Evolutionary conservation across 2,113 vertebrate species (phyloP), one percentile per base, ranked within the genome.

Genomic region (Camelus bactrianus): DNA sequence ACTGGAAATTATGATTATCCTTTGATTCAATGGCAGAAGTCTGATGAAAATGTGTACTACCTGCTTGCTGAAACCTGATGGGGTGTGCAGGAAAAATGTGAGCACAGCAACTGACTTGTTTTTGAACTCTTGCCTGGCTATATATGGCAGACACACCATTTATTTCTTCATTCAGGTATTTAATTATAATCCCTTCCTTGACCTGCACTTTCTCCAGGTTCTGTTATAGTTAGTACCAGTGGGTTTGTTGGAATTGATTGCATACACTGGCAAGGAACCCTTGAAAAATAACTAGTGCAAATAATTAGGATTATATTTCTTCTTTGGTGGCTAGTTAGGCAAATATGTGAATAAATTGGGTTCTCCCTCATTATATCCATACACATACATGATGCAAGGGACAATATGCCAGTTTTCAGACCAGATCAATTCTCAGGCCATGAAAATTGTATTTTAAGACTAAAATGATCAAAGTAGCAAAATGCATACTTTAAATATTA

Each of bases 271-370:
- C 77, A 89, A 95, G 48, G 46, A 38, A 54, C 4, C 38, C 56
- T 95, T 76, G 89, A 96, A 89, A 58, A 86, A 77, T 79, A 91
- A 54, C 54, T 89, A 46, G 17, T 93, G 9, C 26, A 89, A 96
- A 84, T 85, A 62, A 89, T 92, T 60, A 89, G 50, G 54, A 13
- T 65, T 88, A 13, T 93, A 65, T 80, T 62, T 91, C 46, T 76
- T 70, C 62, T 83, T 89, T 82, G 91, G 26, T 92, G 54, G 35
- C 14, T 87, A 65, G 4, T 87, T 72, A 73, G 77, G 52, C 22
- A 77, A 72, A 22, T 54, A n/a, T 52, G 28, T 24, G 6, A 42
- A 28, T 93, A 69, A 79, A 83, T 28, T 52, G n/a, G 48, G 12
- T 70, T 88, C 17, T 64, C 42, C 90, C 89, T 75, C 75, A 94